Evolutionary conservation across 2,113 vertebrate species (phyloP).

Genomic region (Grammomys surdaster): DNA sequence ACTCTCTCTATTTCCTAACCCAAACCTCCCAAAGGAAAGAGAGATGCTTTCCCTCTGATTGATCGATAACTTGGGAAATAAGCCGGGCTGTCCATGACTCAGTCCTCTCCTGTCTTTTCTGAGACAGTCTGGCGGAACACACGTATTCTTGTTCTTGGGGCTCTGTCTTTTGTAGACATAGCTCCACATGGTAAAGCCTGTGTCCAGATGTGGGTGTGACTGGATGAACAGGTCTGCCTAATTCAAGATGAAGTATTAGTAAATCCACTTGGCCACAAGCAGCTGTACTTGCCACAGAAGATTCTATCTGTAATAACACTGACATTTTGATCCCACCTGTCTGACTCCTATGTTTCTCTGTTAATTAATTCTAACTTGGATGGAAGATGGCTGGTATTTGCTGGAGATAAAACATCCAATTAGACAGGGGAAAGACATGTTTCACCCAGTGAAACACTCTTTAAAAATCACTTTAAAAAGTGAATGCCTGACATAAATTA

Average conservation of each 20-base stretch:
- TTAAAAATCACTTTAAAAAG: neutral
- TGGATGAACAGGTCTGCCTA: neutral
- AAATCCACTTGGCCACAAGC: neutral
- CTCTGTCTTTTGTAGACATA: neutral
- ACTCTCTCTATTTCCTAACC: neutral
- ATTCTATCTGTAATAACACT: constrained; percentile 28
- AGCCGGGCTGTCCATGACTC: neutral
- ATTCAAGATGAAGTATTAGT: constrained; percentile 10
- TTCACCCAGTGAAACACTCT: neutral
- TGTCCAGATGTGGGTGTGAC: neutral
- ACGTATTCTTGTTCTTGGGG: too few relatives aligned
- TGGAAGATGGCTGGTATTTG: neutral
- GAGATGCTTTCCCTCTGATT: neutral
- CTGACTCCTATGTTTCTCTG: neutral
- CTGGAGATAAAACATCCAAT: constrained; percentile 15
- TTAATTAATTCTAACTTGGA: constrained; percentile 41
- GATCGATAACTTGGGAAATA: constrained; percentile 17
- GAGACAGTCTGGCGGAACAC: neutral
- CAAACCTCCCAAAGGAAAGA: neutral
- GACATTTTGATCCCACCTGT: neutral
- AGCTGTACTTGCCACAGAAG: neutral
- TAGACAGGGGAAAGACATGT: neutral
- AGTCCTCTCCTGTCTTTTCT: neutral
- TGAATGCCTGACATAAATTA: neutral
- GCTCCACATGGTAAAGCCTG: neutral